These are phyloP conservation scores for Leucozona laternaria DNA, from an alignment of 2,888 invertebrate species.

Conservation along the genomic window DNA sequence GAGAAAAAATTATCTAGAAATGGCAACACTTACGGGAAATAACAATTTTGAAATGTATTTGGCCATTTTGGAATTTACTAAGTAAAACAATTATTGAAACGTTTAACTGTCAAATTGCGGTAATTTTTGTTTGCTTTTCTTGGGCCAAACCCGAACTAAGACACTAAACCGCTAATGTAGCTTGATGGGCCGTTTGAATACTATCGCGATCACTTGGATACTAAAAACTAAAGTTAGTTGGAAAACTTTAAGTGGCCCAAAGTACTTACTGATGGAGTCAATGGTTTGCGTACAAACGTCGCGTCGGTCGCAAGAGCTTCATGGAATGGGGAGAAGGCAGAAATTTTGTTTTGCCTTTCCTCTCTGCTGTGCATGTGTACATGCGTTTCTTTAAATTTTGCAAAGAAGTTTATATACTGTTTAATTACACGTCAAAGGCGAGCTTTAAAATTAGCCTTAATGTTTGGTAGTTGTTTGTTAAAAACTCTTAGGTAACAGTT, in stretches of 20 bases:
- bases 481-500: no score
- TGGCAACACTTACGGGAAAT: slow-evolving; percentile 68
- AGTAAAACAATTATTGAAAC: slow-evolving; percentile 2
- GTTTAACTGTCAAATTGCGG: neutral
- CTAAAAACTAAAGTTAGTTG: slow-evolving; percentile 65
- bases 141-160: slow-evolving; percentile 62
- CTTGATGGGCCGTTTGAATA: slow-evolving; percentile 65
- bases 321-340: slow-evolving; percentile 23
- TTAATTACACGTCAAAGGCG: slow-evolving; percentile 2
- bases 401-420: slow-evolving; percentile 18
- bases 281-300: slow-evolving; percentile 24
- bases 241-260: slow-evolving; percentile 53
- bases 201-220: slow-evolving; percentile 69
- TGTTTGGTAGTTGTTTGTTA: no score
- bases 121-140: slow-evolving; percentile 25
- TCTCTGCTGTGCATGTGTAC: neutral
- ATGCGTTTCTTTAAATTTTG: slow-evolving; percentile 29
- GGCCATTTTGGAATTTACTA: slow-evolving; percentile 45
- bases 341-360: slow-evolving; percentile 14
- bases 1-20: slow-evolving; percentile 9
- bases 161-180: slow-evolving; percentile 32
- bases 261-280: slow-evolving; percentile 16
- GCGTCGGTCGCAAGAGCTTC: slow-evolving; percentile 41
- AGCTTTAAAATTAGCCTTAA: slow-evolving; percentile 1
- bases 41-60: slow-evolving; percentile 59